Conservation (phyloP, 2,797 vertebrate species). For the Syndactyla subalaris region DNA sequence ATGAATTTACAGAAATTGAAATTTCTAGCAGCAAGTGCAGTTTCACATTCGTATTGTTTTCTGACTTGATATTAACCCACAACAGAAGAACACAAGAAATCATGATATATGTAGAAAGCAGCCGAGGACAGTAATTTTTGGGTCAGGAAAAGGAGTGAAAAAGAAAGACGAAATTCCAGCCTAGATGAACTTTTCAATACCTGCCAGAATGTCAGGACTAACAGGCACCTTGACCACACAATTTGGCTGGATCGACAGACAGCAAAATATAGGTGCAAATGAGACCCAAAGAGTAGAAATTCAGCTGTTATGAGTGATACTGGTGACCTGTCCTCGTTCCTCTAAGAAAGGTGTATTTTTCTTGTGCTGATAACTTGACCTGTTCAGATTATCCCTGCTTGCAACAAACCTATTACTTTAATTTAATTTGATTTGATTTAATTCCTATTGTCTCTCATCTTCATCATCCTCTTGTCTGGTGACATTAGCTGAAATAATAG, state of each 20-base stretch:
- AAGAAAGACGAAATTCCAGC: not conserved
- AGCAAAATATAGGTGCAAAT: not conserved
- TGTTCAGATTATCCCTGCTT: not conserved
- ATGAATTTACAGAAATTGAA: not conserved
- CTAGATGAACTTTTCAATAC: not conserved
- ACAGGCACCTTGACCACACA: not conserved
- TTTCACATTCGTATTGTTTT: not conserved
- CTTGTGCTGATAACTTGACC: not conserved
- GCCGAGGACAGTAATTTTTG: not conserved
- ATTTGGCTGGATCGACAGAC: not conserved
- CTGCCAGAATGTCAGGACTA: not conserved
- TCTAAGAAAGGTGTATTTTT: not conserved
- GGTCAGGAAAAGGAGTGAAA: not conserved
- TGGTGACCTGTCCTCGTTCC: not conserved
- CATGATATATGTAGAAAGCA: not conserved
- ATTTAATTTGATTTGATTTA: not conserved
- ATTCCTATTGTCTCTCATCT: not conserved
- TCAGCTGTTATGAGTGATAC: not conserved
- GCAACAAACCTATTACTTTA: not conserved
- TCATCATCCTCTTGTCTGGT: not conserved
- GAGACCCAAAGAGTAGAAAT: not conserved
- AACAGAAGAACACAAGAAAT: not conserved
- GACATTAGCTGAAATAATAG: not conserved
- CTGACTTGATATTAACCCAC: not conserved
- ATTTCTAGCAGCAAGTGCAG: not conserved